A percentile compares a stretch with the other conserved stretches of the same genome.
phyloP scores from a whole-genome alignment of 2,888 invertebrate species.

The Glyphotaelius pellucidus region DNA sequence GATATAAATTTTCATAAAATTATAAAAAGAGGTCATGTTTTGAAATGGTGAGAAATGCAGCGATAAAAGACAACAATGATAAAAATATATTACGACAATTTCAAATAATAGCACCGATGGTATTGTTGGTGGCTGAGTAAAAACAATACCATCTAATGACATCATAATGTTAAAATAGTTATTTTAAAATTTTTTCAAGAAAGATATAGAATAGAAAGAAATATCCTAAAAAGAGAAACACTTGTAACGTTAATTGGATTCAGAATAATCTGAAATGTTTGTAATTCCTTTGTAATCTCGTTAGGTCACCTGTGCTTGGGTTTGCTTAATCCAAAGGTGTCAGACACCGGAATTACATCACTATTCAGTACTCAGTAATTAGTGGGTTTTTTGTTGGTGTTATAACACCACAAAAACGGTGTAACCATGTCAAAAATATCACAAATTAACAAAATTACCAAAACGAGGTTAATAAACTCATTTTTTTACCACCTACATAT shows the following conservation, averaged over 20 bases:
- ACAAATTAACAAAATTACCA: background rate
- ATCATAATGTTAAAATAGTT: too few species aligned
- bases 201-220: background rate
- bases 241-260: conserved; percentile 57
- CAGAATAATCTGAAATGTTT: conserved; percentile 29
- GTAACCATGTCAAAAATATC: background rate
- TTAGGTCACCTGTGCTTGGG: conserved; percentile 52
- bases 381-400: background rate
- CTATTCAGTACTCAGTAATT: background rate
- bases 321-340: conserved; percentile 51
- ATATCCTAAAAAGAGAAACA: background rate
- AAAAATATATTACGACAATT: too few species aligned
- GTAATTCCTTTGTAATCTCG: conserved; percentile 58
- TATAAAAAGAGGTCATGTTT: too few species aligned
- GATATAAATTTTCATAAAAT: too few species aligned
- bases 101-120: too few species aligned
- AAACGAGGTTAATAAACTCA: too few species aligned
- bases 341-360: conserved; percentile 24
- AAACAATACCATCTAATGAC: too few species aligned
- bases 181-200: background rate
- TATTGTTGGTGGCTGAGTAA: too few species aligned
- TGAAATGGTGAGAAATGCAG: too few species aligned
- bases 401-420: background rate
- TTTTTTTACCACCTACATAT: background rate
- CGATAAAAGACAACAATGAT: too few species aligned